Base-by-base conservation (phyloP, 1,140 invertebrate genomes). In the Euura lappo region DNA sequence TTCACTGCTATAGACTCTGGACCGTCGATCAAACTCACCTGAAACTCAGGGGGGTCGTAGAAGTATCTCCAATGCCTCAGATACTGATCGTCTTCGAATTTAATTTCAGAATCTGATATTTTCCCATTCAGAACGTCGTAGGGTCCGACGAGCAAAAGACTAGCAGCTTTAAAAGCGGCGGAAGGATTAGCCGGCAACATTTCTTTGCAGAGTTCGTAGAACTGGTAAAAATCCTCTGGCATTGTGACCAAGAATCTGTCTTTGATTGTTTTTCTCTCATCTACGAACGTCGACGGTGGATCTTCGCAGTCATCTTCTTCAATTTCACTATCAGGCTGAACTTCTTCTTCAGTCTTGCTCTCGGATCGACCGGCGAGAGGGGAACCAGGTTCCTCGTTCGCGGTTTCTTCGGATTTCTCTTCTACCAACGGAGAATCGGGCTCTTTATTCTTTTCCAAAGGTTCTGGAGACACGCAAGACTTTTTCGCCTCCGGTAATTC, bases 1-100 rank as follows among this genome's bases (percentile, higher is more conserved):
- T 6, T 60, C 51, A 60, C 3, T 6, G 51, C 51, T 60, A 60
- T 60, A 6, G 13, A 60, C 13, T 28, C 28, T 28, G 28, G 28
- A 28, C 28, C 28, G 28, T 28, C 28, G 13, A 60, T n/a, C 13
- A 3, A 60, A 74, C 73, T 84, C 89, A 93, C 92, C 88, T 95
- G 94, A 86, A 98, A 96, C 88, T 98, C 97, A 47, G 97, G 97
- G 65, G 95, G 95, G 90, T 99, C 97, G 88, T 95, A 97, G 85
- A 92, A 98, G 88, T 95, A 98, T 79, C 97, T 90, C 93, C 95
- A 98, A 83, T 98, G 96, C 47, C 92, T 84, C 75, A 97, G 84
- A 83, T 93, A 91, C 72, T 92, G 86, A n/a, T 91, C 90, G 69
- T 90, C 88, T 78, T 92, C 81, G 46, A 89, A 84, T 69, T 90